phyloP scores from a whole-genome alignment of 2,797 vertebrate genomes.

The Clarias laeviceps region DNA sequence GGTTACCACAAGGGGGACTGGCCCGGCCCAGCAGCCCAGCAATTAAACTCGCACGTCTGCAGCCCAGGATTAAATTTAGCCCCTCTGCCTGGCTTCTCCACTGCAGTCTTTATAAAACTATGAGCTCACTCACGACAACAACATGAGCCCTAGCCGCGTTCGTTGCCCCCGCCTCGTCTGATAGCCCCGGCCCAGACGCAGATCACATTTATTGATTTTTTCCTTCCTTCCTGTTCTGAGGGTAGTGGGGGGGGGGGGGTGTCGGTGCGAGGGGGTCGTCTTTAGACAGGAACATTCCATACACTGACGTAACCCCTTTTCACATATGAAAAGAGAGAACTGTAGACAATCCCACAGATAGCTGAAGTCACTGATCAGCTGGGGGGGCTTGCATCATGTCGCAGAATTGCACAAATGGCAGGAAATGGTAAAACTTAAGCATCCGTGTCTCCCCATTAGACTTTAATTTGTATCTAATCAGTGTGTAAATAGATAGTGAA shows the following conservation, averaged over 20 bases:
- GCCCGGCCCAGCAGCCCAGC: slow-evolving; percentile 53
- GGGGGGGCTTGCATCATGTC: slow-evolving; percentile 12
- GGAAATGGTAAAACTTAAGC: neutral
- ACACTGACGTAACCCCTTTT: slow-evolving; percentile 74
- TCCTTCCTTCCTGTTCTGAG: slow-evolving; percentile 72
- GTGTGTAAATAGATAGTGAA: neutral
- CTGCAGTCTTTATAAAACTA: slow-evolving; percentile 79
- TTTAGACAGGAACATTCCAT: slow-evolving; percentile 62
- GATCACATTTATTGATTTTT: slow-evolving; percentile 80
- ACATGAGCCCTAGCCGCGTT: slow-evolving; percentile 70
- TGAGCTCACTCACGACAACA: slow-evolving; percentile 80
- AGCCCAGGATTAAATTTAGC: slow-evolving; percentile 81
- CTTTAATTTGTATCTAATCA: neutral
- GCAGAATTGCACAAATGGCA: neutral
- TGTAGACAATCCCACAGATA: slow-evolving; percentile 10
- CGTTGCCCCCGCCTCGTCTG: slow-evolving; percentile 61
- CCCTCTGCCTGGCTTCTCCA: slow-evolving; percentile 71
- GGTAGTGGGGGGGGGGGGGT: slow-evolving; percentile 57
- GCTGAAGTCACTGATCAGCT: slow-evolving; percentile 26
- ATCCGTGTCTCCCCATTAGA: neutral
- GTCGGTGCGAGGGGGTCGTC: slow-evolving; percentile 50
- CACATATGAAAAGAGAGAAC: slow-evolving; percentile 30
- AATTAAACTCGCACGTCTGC: slow-evolving; percentile 76
- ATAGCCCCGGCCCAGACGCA: slow-evolving; percentile 72
- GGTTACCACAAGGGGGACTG: slow-evolving; percentile 63